Evolutionary conservation across 2,888 invertebrate species (phyloP).

Genomic region (Deilephila porcellus): DNA sequence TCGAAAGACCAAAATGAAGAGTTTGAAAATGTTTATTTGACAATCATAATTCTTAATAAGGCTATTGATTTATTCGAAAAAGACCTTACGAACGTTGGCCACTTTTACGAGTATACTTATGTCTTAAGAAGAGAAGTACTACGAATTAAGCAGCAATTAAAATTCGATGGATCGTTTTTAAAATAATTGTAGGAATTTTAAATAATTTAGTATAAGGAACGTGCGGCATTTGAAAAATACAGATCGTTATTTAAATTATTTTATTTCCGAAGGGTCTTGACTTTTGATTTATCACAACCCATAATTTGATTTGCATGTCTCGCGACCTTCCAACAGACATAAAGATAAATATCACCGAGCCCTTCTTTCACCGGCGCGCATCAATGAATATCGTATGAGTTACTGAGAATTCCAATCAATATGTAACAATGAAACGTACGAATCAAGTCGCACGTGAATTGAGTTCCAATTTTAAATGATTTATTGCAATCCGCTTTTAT

Average conservation of each 20-base stretch:
- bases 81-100: too few relatives aligned
- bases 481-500: constrained; percentile 11
- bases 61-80: too few relatives aligned
- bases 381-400: constrained; percentile 48
- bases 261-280: not conserved
- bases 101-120: too few relatives aligned
- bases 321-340: constrained; percentile 15
- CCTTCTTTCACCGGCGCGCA: constrained; percentile 36
- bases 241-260: not conserved
- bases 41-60: too few relatives aligned
- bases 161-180: too few relatives aligned
- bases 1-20: too few relatives aligned
- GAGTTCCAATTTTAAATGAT: constrained; percentile 37
- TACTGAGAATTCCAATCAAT: constrained; percentile 43
- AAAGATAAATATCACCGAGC: constrained; percentile 9
- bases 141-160: too few relatives aligned
- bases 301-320: not conserved
- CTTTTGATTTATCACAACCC: not conserved
- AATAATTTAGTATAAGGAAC: too few relatives aligned
- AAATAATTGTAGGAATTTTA: too few relatives aligned
- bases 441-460: constrained; percentile 41
- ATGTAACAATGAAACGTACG: constrained; percentile 34
- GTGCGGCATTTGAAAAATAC: not conserved
- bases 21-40: too few relatives aligned
- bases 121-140: too few relatives aligned